Evolutionary conservation across 2,888 invertebrate genomes (phyloP).

Genomic region (Xestia rhomboidea): DNA sequence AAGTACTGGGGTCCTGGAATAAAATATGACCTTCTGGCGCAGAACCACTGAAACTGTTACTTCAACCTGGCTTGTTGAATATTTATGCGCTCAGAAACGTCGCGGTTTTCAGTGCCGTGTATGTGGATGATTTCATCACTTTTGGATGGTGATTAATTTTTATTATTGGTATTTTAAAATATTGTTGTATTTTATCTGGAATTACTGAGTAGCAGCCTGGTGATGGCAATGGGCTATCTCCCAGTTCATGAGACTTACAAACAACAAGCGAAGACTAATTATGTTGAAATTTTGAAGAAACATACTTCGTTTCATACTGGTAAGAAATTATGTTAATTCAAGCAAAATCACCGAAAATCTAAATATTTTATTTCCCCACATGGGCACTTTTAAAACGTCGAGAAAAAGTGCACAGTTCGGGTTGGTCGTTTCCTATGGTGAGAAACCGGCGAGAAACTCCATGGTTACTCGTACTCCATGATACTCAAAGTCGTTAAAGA

Average conservation of each 20-base stretch:
- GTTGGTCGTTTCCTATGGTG: too few relatives aligned
- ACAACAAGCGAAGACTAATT: neutral
- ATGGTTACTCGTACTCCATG: too few relatives aligned
- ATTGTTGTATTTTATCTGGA: neutral
- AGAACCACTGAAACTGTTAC: slow-evolving; percentile 64
- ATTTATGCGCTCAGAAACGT: slow-evolving; percentile 63
- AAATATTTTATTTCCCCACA: too few relatives aligned
- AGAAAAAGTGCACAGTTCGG: too few relatives aligned
- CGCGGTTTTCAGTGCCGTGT: slow-evolving; percentile 39
- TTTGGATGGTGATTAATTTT: slow-evolving; percentile 32
- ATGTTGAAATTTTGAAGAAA: neutral
- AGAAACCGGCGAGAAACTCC: too few relatives aligned
- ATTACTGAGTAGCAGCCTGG: neutral
- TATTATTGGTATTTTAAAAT: slow-evolving; percentile 2
- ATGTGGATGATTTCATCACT: slow-evolving; percentile 47
- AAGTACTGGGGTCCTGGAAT: slow-evolving; percentile 65
- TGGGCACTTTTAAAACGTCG: too few relatives aligned
- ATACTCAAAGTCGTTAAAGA: neutral
- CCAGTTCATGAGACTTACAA: neutral
- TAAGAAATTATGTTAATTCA: too few relatives aligned
- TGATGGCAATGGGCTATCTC: neutral
- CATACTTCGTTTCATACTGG: neutral
- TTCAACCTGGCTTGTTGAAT: slow-evolving; percentile 62
- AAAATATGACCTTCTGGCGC: slow-evolving; percentile 69
- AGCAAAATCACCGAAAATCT: too few relatives aligned